These are phyloP conservation scores for Lymantria dispar DNA, from an alignment of 2,888 invertebrate genomes.

Conservation along the genomic window DNA sequence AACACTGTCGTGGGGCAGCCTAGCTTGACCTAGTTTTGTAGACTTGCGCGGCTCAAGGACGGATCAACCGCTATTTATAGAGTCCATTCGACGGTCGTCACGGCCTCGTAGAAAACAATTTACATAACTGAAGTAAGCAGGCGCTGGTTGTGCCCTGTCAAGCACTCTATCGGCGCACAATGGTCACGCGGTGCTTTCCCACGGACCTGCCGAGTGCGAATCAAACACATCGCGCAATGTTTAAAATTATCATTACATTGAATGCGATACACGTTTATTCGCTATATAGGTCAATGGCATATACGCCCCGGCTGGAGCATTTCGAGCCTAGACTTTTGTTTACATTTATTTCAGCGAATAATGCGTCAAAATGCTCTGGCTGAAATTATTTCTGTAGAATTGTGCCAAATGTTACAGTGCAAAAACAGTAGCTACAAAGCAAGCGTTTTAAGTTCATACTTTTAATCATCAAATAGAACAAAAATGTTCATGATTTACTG, in stretches of 20 bases:
- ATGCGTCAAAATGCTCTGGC: no score
- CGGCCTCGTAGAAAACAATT: slow-evolving; percentile 54
- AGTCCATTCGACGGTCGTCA: slow-evolving; percentile 73
- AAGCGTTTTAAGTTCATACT: no score
- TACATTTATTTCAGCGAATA: no score
- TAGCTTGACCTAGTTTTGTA: slow-evolving; percentile 75
- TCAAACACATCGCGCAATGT: slow-evolving; percentile 37
- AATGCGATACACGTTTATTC: slow-evolving; percentile 21
- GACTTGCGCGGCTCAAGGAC: slow-evolving; percentile 77
- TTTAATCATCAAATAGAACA: no score
- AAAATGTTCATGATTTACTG: no score
- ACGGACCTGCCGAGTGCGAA: slow-evolving; percentile 51
- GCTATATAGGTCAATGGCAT: slow-evolving; percentile 45
- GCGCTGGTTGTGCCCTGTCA: slow-evolving; percentile 48
- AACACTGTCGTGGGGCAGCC: slow-evolving; percentile 59
- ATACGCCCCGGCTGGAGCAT: slow-evolving; percentile 13
- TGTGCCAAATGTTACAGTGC: no score
- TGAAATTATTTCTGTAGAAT: no score
- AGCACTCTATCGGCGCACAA: slow-evolving; percentile 52
- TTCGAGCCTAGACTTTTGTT: background rate
- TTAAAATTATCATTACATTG: slow-evolving; percentile 23
- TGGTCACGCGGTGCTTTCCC: slow-evolving; percentile 54
- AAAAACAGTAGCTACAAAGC: no score
- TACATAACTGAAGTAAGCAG: slow-evolving; percentile 70
- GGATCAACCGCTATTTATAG: slow-evolving; percentile 79